phyloP scores from a whole-genome alignment of 2,888 invertebrate genomes.

The Phengaris arion region DNA sequence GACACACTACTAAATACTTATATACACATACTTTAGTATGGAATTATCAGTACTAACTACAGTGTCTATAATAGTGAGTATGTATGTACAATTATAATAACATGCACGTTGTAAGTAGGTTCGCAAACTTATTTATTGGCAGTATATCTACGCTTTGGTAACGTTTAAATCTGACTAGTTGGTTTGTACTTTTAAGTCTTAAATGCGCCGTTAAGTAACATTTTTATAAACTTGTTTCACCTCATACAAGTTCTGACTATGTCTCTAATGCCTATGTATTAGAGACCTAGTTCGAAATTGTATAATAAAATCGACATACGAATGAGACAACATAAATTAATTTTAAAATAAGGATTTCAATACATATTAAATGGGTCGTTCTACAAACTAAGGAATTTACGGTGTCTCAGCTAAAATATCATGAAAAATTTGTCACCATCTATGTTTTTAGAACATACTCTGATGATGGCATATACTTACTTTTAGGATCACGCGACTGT shows the following conservation, averaged over 20 bases:
- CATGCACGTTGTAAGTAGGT: background rate
- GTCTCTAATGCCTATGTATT: too few relatives aligned
- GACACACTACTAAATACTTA: too few relatives aligned
- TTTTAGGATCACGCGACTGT: constrained; percentile 61
- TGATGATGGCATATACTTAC: background rate
- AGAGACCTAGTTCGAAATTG: too few relatives aligned
- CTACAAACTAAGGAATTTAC: too few relatives aligned
- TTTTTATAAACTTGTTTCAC: background rate
- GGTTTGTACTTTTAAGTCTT: constrained; percentile 1
- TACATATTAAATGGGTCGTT: too few relatives aligned
- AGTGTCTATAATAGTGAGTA: too few relatives aligned
- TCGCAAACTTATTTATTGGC: background rate
- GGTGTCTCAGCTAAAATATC: too few relatives aligned
- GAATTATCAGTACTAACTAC: too few relatives aligned
- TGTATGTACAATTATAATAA: background rate
- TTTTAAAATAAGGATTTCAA: too few relatives aligned
- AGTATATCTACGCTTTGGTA: constrained; percentile 3
- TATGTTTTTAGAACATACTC: background rate
- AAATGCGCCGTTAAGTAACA: background rate
- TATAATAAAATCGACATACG: background rate
- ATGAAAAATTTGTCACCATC: too few relatives aligned
- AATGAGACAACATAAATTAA: background rate
- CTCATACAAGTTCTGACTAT: background rate
- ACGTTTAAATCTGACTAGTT: background rate
- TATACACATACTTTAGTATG: too few relatives aligned